Percentiles rank a stretch among this genome's conserved stretches.
Conservation (phyloP, 2,113 vertebrate genomes). For the Panthera tigris region DNA sequence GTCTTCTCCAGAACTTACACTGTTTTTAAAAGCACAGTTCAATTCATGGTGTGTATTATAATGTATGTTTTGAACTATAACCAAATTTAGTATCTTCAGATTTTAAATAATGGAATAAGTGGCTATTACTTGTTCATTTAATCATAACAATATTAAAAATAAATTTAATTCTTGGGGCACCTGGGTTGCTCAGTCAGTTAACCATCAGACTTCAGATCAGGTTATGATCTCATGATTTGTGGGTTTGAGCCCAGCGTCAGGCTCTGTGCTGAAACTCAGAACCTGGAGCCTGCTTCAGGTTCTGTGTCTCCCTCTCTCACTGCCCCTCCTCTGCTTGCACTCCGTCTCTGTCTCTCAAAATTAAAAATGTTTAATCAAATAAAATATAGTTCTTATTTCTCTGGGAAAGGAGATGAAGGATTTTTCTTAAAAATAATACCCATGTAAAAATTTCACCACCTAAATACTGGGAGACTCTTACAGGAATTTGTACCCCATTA, state of each 20-base stretch:
- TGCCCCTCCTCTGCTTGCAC: too few relatives aligned
- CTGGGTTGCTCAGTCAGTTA: too few relatives aligned
- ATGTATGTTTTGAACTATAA: neutral
- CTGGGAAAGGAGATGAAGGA: neutral
- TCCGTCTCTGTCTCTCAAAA: too few relatives aligned
- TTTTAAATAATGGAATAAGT: neutral
- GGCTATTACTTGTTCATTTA: neutral
- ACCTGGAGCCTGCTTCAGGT: too few relatives aligned
- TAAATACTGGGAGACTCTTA: neutral
- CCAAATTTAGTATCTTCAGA: neutral
- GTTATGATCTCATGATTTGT: too few relatives aligned
- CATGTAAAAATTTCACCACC: neutral
- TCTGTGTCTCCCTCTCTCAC: too few relatives aligned
- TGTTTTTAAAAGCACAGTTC: neutral
- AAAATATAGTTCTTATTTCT: neutral
- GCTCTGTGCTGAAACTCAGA: too few relatives aligned
- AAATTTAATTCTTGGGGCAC: neutral
- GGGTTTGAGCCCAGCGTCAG: too few relatives aligned
- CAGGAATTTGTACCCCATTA: neutral
- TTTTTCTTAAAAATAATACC: slow-evolving; percentile 12
- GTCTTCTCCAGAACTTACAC: neutral
- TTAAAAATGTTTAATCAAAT: too few relatives aligned
- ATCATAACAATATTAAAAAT: slow-evolving; percentile 18
- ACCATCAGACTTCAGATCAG: too few relatives aligned
- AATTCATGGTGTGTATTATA: neutral